A percentile compares a stretch with the other conserved stretches of the same genome.
Evolutionary conservation across 2,797 vertebrate species (phyloP).

Genomic region (Alectoris magna): DNA sequence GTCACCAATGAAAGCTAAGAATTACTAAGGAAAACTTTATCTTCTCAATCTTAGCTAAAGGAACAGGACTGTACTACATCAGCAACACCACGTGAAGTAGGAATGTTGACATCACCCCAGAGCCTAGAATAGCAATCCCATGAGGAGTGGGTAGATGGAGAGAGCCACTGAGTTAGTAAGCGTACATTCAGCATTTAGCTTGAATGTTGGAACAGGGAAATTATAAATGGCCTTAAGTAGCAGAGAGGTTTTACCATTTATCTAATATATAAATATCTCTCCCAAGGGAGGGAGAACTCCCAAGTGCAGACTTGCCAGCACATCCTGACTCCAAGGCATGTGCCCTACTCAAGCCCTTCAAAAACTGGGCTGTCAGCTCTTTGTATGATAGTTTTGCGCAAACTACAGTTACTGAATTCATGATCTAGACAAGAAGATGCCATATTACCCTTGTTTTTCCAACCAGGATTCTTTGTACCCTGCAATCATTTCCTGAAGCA

Average conservation of each 20-base stretch:
- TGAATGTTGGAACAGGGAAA: slow-evolving; percentile 13
- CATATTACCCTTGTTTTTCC: not conserved
- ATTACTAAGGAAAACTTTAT: not conserved
- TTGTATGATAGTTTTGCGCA: not conserved
- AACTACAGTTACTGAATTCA: not conserved
- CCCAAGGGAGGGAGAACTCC: slow-evolving; percentile 30
- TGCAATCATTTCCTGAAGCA: not conserved
- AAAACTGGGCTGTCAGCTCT: slow-evolving; percentile 22
- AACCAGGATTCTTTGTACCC: not conserved
- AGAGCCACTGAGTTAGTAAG: slow-evolving; percentile 21
- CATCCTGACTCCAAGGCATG: slow-evolving; percentile 10
- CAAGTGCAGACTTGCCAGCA: slow-evolving; percentile 9
- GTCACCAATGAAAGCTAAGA: not conserved
- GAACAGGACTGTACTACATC: not conserved
- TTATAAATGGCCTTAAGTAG: slow-evolving; percentile 56
- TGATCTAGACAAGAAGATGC: not conserved
- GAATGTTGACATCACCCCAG: slow-evolving; percentile 27
- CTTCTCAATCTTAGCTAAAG: not conserved
- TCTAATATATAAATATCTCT: slow-evolving; percentile 47
- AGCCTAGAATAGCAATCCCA: slow-evolving; percentile 42
- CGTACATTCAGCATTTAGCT: slow-evolving; percentile 50
- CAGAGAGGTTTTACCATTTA: slow-evolving; percentile 48
- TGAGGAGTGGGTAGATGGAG: slow-evolving; percentile 5
- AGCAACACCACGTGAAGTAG: not conserved
- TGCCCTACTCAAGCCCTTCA: slow-evolving; percentile 6